Evolutionary conservation across 2,113 vertebrate genomes (phyloP).

Genomic region (Siniperca knerii): DNA sequence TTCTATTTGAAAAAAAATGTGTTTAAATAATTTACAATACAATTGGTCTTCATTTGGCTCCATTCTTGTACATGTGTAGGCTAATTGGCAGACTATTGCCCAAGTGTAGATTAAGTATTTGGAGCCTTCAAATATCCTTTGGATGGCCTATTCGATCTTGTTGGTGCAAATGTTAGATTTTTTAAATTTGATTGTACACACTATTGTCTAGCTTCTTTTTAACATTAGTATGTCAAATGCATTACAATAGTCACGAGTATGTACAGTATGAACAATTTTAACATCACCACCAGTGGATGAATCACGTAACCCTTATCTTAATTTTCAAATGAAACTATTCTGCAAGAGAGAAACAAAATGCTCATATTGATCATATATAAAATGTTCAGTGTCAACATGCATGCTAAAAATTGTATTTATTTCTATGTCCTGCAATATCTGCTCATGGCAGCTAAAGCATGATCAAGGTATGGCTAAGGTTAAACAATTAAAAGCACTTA

Average conservation of each 20-base stretch:
- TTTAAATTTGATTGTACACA: neutral
- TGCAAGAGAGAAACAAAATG: neutral
- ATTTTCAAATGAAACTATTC: neutral
- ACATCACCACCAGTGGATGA: neutral
- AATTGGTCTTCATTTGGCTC: constrained; percentile 40
- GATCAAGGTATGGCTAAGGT: neutral
- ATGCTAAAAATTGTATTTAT: neutral
- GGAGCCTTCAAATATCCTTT: constrained; percentile 23
- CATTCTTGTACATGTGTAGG: constrained; percentile 33
- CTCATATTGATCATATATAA: neutral
- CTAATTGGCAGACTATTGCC: constrained; percentile 45
- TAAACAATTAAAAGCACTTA: neutral
- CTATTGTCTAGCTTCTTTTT: neutral
- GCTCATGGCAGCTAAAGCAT: neutral
- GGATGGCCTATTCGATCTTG: neutral
- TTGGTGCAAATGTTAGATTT: neutral
- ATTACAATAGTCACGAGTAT: neutral
- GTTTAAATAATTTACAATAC: constrained; percentile 32
- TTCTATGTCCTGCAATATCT: neutral
- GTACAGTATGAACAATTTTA: neutral
- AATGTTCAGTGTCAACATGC: neutral
- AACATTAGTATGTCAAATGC: neutral
- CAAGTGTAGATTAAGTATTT: constrained; percentile 1
- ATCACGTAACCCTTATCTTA: neutral
- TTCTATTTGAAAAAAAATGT: constrained; percentile 20